These are phyloP conservation scores for Myripristis murdjan DNA, from an alignment of 2,797 vertebrate species.

Conservation along the genomic window DNA sequence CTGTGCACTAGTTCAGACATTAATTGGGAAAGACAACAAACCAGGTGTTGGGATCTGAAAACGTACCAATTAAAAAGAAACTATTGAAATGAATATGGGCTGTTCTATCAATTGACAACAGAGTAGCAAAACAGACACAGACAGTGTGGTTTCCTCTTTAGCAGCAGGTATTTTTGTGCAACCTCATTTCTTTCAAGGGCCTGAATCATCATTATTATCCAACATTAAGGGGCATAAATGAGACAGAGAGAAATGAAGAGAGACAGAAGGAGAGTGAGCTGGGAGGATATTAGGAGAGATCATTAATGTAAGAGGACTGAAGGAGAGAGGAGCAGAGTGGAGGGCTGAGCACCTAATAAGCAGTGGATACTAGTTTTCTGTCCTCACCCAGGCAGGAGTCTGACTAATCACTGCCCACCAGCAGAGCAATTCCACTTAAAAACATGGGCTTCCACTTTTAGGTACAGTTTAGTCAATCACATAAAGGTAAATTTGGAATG, in stretches of 20 bases:
- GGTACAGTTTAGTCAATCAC: slow-evolving; percentile 32
- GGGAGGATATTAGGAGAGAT: slow-evolving; percentile 33
- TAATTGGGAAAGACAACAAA: too few relatives aligned
- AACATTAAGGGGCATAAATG: background rate
- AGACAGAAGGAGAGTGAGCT: slow-evolving; percentile 12
- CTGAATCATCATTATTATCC: slow-evolving; percentile 35
- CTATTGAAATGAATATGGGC: too few relatives aligned
- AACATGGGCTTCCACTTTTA: background rate
- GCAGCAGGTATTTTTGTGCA: slow-evolving; percentile 2
- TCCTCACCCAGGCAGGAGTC: slow-evolving; percentile 23
- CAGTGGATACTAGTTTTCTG: slow-evolving; percentile 19
- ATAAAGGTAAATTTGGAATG: slow-evolving; percentile 35
- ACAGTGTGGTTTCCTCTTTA: slow-evolving; percentile 15
- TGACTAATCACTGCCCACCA: slow-evolving; percentile 48
- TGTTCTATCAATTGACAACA: too few relatives aligned
- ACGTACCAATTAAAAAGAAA: too few relatives aligned
- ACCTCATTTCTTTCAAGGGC: slow-evolving; percentile 45
- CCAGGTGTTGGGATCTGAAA: too few relatives aligned
- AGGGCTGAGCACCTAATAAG: slow-evolving; percentile 30
- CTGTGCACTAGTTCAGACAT: too few relatives aligned
- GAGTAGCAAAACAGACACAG: too few relatives aligned
- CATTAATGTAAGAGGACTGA: background rate
- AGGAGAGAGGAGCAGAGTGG: background rate
- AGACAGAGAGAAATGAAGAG: background rate
- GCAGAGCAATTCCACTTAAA: background rate